phyloP scores from a whole-genome alignment of 2,797 vertebrate genomes.

The Smutsia temminckii region DNA sequence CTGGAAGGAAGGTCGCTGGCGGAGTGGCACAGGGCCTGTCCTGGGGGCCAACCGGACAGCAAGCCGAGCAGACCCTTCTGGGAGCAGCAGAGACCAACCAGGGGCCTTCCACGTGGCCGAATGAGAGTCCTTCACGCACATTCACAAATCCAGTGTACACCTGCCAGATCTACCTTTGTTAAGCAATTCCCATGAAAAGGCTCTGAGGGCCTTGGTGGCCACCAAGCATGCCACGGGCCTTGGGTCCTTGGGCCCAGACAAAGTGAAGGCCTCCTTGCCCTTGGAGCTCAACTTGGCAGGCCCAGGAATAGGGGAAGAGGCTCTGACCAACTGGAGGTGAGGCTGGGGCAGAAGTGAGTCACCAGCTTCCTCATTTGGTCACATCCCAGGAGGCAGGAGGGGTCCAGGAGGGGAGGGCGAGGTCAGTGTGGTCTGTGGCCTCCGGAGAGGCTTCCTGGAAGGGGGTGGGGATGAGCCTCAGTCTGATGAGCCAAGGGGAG shows the following conservation, averaged over 20 bases:
- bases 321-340: not conserved
- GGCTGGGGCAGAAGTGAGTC: not conserved
- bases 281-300: not conserved
- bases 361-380: not conserved
- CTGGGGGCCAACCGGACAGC: not conserved
- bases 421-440: not conserved
- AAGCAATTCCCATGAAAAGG: not conserved
- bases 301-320: not conserved
- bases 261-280: not conserved
- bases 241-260: not conserved
- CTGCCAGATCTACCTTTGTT: fast-evolving
- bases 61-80: not conserved
- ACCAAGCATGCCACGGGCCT: not conserved
- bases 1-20: not conserved
- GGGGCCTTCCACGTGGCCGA: fast-evolving
- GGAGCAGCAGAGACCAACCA: not conserved
- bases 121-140: not conserved
- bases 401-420: not conserved
- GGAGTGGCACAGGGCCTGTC: not conserved
- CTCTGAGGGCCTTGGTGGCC: not conserved
- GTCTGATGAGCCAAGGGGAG: not conserved
- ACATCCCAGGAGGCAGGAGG: not conserved
- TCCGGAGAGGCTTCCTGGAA: not conserved
- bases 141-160: fast-evolving
- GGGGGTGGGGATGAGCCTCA: not conserved